A percentile compares a stretch with the other conserved stretches of the same genome.
Evolutionary conservation across 2,797 vertebrate species (phyloP).

Genomic region (Darevskia mixta): DNA sequence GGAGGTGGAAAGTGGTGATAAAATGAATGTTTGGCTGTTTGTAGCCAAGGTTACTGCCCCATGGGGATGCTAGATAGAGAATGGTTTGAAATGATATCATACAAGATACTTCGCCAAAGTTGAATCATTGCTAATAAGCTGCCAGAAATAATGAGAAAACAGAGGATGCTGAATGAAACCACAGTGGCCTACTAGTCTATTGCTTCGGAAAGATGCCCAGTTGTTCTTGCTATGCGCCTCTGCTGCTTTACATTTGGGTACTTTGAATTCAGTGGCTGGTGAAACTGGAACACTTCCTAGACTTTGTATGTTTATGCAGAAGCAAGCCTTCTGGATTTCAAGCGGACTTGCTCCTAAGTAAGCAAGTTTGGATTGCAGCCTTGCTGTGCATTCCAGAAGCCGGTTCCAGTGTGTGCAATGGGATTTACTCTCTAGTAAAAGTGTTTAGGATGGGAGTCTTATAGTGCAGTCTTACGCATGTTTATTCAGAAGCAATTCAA

Average conservation of each 20-base stretch:
- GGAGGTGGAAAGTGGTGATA: slow-evolving; percentile 35
- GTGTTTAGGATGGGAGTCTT: neutral
- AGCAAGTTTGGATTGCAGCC: neutral
- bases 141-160: slow-evolving; percentile 48
- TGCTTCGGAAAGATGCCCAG: slow-evolving; percentile 44
- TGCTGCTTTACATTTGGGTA: slow-evolving; percentile 21
- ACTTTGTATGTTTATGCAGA: neutral
- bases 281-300: neutral
- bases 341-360: neutral
- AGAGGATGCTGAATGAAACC: slow-evolving; percentile 40
- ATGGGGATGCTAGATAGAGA: slow-evolving; percentile 33
- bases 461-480: neutral
- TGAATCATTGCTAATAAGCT: slow-evolving; percentile 50
- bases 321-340: neutral
- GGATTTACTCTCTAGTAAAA: neutral
- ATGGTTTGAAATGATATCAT: slow-evolving; percentile 42
- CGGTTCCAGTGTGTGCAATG: neutral
- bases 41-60: slow-evolving; percentile 15
- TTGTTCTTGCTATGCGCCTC: slow-evolving; percentile 44
- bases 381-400: neutral
- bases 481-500: neutral
- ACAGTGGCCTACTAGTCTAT: slow-evolving; percentile 40
- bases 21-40: slow-evolving; percentile 42
- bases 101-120: slow-evolving; percentile 44
- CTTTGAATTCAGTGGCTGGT: neutral